Percentiles rank a stretch among this genome's conserved stretches.
phyloP scores from a whole-genome alignment of 2,888 invertebrate species.

The Sthenelais limicola region DNA sequence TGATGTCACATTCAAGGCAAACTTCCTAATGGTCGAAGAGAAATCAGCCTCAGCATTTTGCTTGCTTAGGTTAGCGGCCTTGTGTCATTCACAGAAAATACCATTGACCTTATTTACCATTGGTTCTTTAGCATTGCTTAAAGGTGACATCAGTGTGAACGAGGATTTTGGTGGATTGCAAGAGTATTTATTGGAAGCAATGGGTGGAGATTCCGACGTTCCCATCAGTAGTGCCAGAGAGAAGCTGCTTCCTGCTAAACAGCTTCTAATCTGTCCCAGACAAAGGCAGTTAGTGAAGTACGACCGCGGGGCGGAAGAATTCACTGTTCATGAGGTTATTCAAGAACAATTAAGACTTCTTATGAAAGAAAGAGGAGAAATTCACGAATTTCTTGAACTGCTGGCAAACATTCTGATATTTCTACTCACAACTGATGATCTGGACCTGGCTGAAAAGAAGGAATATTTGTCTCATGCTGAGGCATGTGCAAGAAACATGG shows the following conservation, averaged over 20 bases:
- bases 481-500: conserved; percentile 6
- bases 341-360: not conserved
- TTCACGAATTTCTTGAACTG: not conserved
- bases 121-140: not conserved
- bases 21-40: not conserved
- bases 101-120: conserved; percentile 13
- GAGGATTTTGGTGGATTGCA: not conserved
- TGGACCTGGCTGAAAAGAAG: conserved; percentile 9
- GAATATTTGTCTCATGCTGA: conserved; percentile 20
- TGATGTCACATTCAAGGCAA: conserved; percentile 20
- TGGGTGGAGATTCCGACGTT: not conserved
- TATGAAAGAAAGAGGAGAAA: not conserved
- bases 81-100: conserved; percentile 27
- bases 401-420: conserved; percentile 16
- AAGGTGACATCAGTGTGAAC: not conserved
- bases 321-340: conserved; percentile 28
- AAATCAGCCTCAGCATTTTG: not conserved
- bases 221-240: too few relatives aligned
- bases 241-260: too few relatives aligned
- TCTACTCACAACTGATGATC: not conserved
- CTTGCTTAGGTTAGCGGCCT: conserved; percentile 13
- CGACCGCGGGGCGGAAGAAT: not conserved
- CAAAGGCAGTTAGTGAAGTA: conserved; percentile 18
- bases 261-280: not conserved
- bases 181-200: not conserved